Conservation (phyloP, 2,888 invertebrate species). For the Nephrotoma guestfalica region DNA sequence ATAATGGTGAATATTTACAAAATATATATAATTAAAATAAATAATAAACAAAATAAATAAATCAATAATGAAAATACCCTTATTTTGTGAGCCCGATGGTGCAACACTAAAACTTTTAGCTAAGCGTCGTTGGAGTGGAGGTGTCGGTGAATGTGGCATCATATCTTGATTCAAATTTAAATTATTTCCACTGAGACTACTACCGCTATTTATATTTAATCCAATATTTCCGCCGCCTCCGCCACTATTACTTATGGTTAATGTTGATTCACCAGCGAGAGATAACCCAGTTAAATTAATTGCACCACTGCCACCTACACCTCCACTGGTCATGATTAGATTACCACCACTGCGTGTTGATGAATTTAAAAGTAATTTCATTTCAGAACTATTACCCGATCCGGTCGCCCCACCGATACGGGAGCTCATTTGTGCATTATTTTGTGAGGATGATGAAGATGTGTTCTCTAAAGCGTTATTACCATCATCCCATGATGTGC, state of each 20-base stretch:
- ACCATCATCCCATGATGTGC: conserved; percentile 26
- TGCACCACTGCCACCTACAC: conserved; percentile 11
- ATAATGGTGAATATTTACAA: background rate
- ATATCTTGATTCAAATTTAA: conserved; percentile 27
- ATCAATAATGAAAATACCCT: conserved; percentile 25
- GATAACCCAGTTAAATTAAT: conserved; percentile 7
- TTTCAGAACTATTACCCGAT: conserved; percentile 12
- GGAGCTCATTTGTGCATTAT: background rate
- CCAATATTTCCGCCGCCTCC: conserved; percentile 21
- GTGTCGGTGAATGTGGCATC: conserved; percentile 56
- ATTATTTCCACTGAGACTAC: conserved; percentile 20
- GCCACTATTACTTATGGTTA: conserved; percentile 35
- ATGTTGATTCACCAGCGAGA: conserved; percentile 28
- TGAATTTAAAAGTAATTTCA: conserved; percentile 2
- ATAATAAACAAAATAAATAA: conserved; percentile 1
- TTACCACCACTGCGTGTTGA: conserved; percentile 8
- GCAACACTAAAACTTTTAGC: conserved; percentile 88
- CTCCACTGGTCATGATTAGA: conserved; percentile 11
- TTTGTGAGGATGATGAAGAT: conserved; percentile 11
- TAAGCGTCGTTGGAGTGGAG: conserved; percentile 73
- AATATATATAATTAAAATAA: background rate
- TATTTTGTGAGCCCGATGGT: conserved; percentile 40
- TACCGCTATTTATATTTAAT: conserved; percentile 18
- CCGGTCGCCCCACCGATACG: conserved; percentile 8
- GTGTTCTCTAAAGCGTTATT: conserved; percentile 24